These are phyloP conservation scores for Palaemon carinicauda DNA, from an alignment of 1,140 invertebrate species.

Conservation along the genomic window DNA sequence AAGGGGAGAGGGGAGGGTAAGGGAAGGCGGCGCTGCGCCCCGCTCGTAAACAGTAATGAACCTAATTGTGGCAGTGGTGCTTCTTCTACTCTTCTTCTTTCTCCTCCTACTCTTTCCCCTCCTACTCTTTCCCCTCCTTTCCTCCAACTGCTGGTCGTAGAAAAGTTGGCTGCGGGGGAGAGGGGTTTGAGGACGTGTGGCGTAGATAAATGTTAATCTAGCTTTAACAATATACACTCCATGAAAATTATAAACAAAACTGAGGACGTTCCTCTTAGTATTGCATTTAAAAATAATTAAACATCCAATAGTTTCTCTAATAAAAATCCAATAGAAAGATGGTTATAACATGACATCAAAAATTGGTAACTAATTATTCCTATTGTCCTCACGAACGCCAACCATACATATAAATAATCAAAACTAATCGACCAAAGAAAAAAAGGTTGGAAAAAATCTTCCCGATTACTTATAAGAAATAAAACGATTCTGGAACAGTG, in stretches of 20 bases:
- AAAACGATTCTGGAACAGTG: too few species aligned
- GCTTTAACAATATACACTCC: neutral
- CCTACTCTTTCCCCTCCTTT: neutral
- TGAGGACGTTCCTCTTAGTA: too few species aligned
- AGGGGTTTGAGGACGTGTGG: too few species aligned
- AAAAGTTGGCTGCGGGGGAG: neutral
- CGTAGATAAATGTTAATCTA: neutral
- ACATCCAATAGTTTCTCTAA: neutral
- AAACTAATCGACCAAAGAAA: neutral
- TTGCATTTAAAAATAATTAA: neutral
- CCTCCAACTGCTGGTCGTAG: neutral
- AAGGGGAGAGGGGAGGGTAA: neutral
- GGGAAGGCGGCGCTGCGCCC: conserved; percentile 42
- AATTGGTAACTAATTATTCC: too few species aligned
- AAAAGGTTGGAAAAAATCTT: neutral
- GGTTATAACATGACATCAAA: neutral
- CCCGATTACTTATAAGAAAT: too few species aligned
- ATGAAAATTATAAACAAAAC: neutral
- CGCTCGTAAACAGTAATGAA: conserved; percentile 58
- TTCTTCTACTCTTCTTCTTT: conserved; percentile 30
- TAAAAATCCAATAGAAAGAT: neutral
- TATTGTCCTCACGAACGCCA: neutral
- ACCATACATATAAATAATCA: neutral
- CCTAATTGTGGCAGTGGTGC: conserved; percentile 56
- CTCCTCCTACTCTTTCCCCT: neutral